Percentiles rank a stretch among this genome's conserved stretches.
These are phyloP conservation scores for Rhinichthys osculus DNA, from an alignment of 2,797 vertebrate genomes.

Conservation along the genomic window DNA sequence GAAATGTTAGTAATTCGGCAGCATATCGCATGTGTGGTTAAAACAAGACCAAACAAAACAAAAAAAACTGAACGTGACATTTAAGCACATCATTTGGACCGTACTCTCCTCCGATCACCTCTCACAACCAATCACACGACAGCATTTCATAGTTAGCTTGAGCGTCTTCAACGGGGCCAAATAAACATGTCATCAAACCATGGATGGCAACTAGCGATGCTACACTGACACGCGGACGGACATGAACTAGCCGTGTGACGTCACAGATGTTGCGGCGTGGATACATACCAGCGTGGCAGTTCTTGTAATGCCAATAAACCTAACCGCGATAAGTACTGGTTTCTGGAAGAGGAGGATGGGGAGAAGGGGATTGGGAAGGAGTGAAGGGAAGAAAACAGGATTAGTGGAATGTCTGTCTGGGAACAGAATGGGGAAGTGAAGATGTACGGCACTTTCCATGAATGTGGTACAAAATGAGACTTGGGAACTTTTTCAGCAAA, in stretches of 20 bases:
- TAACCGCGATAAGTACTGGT: conserved; percentile 96
- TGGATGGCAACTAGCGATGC: conserved; percentile 56
- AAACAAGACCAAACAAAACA: neutral
- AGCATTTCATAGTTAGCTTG: conserved; percentile 15
- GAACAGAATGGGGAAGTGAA: conserved; percentile 44
- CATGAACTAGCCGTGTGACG: conserved; percentile 4
- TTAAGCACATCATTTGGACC: neutral
- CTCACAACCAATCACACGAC: conserved; percentile 26
- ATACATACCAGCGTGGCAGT: conserved; percentile 93
- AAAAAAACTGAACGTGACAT: neutral
- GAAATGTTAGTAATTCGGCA: conserved; percentile 47
- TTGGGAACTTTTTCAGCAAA: neutral
- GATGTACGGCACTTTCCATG: conserved; percentile 20
- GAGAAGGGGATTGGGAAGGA: conserved; percentile 78
- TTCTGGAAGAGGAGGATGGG: conserved; percentile 87
- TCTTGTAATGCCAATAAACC: conserved; percentile 95
- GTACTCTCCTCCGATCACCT: neutral
- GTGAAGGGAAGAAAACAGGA: conserved; percentile 80
- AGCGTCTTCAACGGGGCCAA: conserved; percentile 42
- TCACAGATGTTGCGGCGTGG: conserved; percentile 21
- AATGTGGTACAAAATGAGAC: neutral
- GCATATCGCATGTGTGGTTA: conserved; percentile 38
- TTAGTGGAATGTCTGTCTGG: conserved; percentile 74
- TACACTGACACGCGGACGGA: conserved; percentile 30
- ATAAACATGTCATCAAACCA: conserved; percentile 47